Conservation (phyloP, 2,888 invertebrate genomes). For the Lasius fuliginosus region DNA sequence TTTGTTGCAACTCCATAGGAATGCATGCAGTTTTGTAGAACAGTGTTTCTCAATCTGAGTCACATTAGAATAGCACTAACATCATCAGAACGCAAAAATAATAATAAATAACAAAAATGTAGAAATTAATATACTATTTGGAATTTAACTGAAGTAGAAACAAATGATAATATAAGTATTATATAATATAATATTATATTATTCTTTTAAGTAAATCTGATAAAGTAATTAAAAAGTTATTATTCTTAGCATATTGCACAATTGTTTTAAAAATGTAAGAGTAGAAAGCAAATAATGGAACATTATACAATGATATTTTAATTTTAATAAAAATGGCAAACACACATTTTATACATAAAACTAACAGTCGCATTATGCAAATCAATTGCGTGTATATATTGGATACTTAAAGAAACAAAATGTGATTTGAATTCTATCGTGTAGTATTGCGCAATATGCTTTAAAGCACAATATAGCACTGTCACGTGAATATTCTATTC, state of each 20-base stretch:
- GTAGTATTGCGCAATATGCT: constrained; percentile 10
- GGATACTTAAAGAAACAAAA: constrained; percentile 23
- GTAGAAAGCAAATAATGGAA: background rate
- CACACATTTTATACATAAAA: background rate
- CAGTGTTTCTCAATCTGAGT: background rate
- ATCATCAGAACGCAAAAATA: background rate
- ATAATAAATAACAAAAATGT: background rate
- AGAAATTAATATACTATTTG: background rate
- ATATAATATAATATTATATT: background rate
- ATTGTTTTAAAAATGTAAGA: background rate
- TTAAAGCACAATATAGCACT: constrained; percentile 48
- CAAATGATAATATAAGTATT: too few relatives aligned
- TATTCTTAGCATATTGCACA: background rate
- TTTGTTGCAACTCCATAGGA: constrained; percentile 39
- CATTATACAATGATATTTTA: background rate
- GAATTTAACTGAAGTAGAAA: background rate
- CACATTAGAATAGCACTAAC: background rate
- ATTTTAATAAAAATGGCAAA: background rate
- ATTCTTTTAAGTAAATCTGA: background rate
- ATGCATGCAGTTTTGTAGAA: constrained; percentile 8
- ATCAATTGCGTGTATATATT: background rate
- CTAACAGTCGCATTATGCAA: background rate
- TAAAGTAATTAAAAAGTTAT: background rate
- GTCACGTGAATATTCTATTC: constrained; percentile 53
- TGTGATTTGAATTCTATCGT: constrained; percentile 40